Percentiles rank a stretch among this genome's conserved stretches.
Evolutionary conservation across 1,140 invertebrate species (phyloP).

Genomic region (Polyergus mexicanus): DNA sequence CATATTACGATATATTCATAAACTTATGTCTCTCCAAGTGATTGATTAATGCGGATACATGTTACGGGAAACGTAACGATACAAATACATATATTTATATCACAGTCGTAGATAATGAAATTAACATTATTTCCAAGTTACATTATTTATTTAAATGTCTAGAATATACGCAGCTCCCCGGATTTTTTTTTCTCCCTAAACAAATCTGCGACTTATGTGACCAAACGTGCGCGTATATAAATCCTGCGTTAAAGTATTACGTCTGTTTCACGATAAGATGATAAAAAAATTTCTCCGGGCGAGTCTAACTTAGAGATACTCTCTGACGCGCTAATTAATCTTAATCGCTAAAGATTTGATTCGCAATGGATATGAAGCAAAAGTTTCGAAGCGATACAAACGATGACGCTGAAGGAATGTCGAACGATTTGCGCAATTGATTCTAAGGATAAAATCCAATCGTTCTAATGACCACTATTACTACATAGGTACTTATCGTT

Average conservation of each 20-base stretch:
- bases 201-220: conserved; percentile 23
- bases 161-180: conserved; percentile 12
- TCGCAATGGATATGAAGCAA: conserved; percentile 49
- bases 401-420: conserved; percentile 24
- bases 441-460: conserved; percentile 57
- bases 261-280: conserved; percentile 3
- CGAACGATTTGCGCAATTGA: conserved; percentile 12
- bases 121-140: conserved; percentile 67
- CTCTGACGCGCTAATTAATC: conserved; percentile 38
- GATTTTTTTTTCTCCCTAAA: conserved; percentile 24
- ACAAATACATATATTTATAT: conserved; percentile 78
- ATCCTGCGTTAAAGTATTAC: conserved; percentile 36
- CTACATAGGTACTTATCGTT: conserved; percentile 52
- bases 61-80: conserved; percentile 73
- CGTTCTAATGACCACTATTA: conserved; percentile 44
- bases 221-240: conserved; percentile 38
- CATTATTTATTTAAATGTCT: conserved; percentile 44
- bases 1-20: conserved; percentile 68
- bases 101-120: conserved; percentile 75
- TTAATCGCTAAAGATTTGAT: conserved; percentile 51
- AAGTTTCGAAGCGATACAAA: conserved; percentile 27
- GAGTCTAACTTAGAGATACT: conserved; percentile 40
- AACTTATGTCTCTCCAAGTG: conserved; percentile 71
- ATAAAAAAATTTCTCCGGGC: conserved; percentile 43
- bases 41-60: conserved; percentile 71